phyloP scores from a whole-genome alignment of 2,113 vertebrate species.

The Gallinago paraguaiae region DNA sequence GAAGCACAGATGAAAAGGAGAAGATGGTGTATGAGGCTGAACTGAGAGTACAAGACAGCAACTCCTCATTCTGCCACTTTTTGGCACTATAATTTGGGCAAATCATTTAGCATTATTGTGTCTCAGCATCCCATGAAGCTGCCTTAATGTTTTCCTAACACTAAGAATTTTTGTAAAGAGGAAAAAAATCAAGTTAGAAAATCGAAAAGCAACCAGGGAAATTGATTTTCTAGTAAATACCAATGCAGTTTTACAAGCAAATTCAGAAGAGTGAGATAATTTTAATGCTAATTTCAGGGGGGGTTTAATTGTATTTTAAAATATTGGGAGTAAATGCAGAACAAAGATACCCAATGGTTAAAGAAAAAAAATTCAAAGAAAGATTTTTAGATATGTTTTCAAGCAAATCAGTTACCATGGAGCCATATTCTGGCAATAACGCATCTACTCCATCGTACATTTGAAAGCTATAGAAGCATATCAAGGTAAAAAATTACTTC shows the following conservation, averaged over 20 bases:
- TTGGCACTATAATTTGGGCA: not conserved
- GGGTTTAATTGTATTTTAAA: not conserved
- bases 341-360: not conserved
- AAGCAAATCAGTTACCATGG: not conserved
- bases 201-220: not conserved
- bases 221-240: not conserved
- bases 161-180: not conserved
- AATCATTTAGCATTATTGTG: not conserved
- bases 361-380: not conserved
- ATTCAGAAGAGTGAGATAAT: not conserved
- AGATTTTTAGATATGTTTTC: not conserved
- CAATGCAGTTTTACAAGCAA: not conserved
- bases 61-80: not conserved
- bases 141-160: not conserved
- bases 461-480: not conserved
- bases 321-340: not conserved
- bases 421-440: not conserved
- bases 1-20: not conserved
- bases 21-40: not conserved
- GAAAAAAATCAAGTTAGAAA: not conserved
- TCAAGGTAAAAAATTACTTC: slow-evolving; percentile 20
- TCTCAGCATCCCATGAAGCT: not conserved
- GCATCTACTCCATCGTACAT: not conserved
- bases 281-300: not conserved
- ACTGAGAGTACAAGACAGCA: not conserved